Conservation (phyloP, 2,113 vertebrate genomes). For the Melanotaenia duboulayi region DNA sequence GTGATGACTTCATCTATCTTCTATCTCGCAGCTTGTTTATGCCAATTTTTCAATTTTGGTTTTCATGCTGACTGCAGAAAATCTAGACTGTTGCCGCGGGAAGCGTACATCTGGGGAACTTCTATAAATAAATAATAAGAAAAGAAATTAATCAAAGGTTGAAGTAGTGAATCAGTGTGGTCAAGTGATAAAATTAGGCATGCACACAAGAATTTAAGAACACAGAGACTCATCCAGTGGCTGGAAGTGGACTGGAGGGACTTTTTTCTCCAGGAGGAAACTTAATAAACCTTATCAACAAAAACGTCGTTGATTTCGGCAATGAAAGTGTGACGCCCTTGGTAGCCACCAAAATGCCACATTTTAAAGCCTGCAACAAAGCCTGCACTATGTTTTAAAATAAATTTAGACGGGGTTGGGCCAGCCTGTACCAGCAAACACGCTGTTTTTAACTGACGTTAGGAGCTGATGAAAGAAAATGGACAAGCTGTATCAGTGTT, state of each 20-base stretch:
- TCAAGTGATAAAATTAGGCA: conserved; percentile 15
- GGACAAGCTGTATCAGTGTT: conserved; percentile 36
- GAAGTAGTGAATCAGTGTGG: conserved; percentile 11
- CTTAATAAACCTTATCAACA: conserved; percentile 17
- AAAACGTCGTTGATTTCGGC: conserved; percentile 6
- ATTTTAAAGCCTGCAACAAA: conserved; percentile 29
- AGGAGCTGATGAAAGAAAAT: not conserved
- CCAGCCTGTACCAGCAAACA: conserved; percentile 12
- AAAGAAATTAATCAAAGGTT: not conserved
- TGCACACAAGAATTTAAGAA: not conserved
- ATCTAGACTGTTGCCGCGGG: conserved; percentile 11
- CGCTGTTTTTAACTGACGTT: not conserved
- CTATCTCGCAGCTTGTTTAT: conserved; percentile 31
- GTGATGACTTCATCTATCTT: conserved; percentile 35
- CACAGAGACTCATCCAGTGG: not conserved
- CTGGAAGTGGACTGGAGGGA: not conserved
- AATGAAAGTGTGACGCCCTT: conserved; percentile 13
- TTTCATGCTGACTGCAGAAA: conserved; percentile 15
- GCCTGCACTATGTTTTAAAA: conserved; percentile 15
- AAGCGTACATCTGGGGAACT: not conserved
- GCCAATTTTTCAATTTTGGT: not conserved
- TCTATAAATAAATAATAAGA: conserved; percentile 30
- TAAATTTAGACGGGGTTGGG: not conserved
- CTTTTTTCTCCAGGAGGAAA: conserved; percentile 1
- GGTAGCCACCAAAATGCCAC: conserved; percentile 5